Evolutionary conservation across 2,113 vertebrate species (phyloP).

Genomic region (Uria aalge): DNA sequence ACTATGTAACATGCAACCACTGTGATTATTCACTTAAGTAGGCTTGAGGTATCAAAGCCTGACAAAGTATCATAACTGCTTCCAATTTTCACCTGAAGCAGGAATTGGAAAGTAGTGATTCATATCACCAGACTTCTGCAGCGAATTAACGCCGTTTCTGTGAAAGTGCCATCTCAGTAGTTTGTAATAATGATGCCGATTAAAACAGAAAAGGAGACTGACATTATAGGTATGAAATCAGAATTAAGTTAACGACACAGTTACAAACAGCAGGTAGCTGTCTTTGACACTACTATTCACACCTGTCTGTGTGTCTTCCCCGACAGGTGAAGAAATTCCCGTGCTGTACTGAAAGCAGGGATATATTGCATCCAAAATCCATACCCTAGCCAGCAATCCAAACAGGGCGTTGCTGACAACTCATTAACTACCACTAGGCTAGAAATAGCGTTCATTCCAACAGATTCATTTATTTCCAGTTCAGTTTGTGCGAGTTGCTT

Average conservation of each 20-base stretch:
- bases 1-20: background rate
- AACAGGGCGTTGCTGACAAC: background rate
- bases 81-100: background rate
- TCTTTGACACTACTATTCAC: background rate
- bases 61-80: background rate
- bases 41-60: background rate
- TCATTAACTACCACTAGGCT: background rate
- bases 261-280: background rate
- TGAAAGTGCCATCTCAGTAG: background rate
- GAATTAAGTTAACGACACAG: background rate
- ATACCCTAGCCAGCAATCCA: background rate
- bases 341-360: background rate
- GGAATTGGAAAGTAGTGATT: background rate
- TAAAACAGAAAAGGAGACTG: background rate
- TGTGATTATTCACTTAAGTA: background rate
- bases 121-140: background rate
- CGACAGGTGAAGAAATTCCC: background rate
- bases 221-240: background rate
- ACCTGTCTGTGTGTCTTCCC: background rate
- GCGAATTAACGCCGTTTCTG: background rate
- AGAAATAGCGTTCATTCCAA: background rate
- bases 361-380: background rate
- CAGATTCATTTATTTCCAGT: background rate
- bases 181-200: background rate
- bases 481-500: background rate